phyloP scores from a whole-genome alignment of 2,797 vertebrate genomes.

The Thamnophis elegans region DNA sequence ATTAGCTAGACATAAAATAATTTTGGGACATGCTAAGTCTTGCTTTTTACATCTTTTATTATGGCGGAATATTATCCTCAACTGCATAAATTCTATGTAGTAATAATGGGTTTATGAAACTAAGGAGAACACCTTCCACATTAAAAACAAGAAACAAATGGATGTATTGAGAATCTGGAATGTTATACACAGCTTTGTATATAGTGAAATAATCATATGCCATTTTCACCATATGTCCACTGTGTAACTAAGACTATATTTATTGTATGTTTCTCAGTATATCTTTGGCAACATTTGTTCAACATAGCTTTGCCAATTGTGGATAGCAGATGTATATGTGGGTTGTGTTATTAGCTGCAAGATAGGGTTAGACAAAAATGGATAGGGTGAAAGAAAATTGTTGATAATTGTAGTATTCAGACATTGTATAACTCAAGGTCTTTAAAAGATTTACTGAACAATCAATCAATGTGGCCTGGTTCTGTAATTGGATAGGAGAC shows the following conservation, averaged over 20 bases:
- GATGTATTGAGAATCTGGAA: not conserved
- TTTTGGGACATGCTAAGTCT: not conserved
- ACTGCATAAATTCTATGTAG: not conserved
- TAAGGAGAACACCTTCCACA: slow-evolving; percentile 4
- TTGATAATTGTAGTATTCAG: not conserved
- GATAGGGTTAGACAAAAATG: not conserved
- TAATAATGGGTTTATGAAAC: not conserved
- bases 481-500: not conserved
- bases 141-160: not conserved
- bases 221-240: not conserved
- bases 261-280: not conserved
- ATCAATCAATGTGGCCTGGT: not conserved
- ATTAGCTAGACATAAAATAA: not conserved
- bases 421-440: not conserved
- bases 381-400: not conserved
- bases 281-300: not conserved
- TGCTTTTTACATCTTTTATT: not conserved
- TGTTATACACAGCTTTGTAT: not conserved
- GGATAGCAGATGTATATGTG: not conserved
- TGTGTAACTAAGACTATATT: not conserved
- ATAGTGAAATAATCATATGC: not conserved
- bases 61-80: not conserved
- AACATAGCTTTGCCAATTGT: not conserved
- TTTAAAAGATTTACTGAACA: not conserved
- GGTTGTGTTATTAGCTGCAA: not conserved